Base-by-base conservation (phyloP, 2,888 invertebrate genomes). In the Steromphala cineraria region DNA sequence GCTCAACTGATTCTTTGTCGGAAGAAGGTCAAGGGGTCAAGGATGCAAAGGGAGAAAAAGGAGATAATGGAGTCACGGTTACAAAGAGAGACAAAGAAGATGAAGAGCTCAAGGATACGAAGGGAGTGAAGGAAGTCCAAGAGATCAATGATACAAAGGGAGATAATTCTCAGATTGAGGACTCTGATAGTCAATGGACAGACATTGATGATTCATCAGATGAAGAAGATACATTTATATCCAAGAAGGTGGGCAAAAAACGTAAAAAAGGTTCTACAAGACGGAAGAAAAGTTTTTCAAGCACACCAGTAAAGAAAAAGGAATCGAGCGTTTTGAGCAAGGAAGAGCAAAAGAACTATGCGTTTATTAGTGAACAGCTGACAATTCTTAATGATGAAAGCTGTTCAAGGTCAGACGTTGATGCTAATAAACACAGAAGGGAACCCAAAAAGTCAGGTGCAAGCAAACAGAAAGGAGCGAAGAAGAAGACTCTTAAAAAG, bases 351-450 rank as follows among this genome's bases (percentile, higher is more conserved):
- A 53, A 76, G 76, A 76, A 76, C 19, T 53, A 55, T 80, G 81
- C 75, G 0, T 81, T 83, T 56, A 86, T 87, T 17, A 84, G 83
- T 55, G 85, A 86, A 78, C 86, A 87, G 67, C 67, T 87, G n/a
- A 75, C 76, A 19, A 82, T 85, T 28, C 71, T 87, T 24, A 87
- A 87, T 62, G 75, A 71, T 46, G 84, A 84, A 10, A 85, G 84
- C 81, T 80, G 82, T 31, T 80, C 81, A 75, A 36, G 83, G 19
- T 78, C 83, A 8, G 84, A 83, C 0, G 53, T 81, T 36, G 80
- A 82, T 31, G 76, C 83, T 56, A 81, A 81, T 24, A 82, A 84
- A 53, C 53, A n/a, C 13, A 81, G 82, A 36, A 83, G 81, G 62
- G 74, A 82, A 53, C n/a, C 21, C 17, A 28, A n/a, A 36, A 71